phyloP scores from a whole-genome alignment of 92 coral and sea anemone species.

The Porites cylindrica region DNA sequence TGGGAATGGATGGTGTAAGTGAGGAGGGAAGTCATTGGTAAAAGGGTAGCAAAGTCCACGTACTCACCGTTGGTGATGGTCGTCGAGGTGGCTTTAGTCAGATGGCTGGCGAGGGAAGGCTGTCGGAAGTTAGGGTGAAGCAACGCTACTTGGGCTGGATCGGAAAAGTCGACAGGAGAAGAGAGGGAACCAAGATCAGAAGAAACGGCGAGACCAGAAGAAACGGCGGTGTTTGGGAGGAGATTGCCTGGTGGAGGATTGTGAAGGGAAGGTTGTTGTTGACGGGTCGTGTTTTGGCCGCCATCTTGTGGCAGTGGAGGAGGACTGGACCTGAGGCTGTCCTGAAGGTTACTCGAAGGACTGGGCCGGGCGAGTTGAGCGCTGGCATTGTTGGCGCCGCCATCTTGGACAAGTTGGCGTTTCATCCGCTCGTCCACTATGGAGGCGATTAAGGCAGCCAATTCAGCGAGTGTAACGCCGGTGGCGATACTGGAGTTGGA shows the following conservation, averaged over 20 bases:
- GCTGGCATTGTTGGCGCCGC: neutral
- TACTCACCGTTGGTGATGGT: slow-evolving; percentile 7
- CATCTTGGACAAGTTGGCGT: neutral
- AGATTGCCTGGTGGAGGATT: no score
- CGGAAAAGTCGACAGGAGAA: no score
- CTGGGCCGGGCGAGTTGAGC: neutral
- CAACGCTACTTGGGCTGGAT: neutral
- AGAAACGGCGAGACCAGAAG: neutral
- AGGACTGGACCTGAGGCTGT: neutral
- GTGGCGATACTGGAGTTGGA: neutral
- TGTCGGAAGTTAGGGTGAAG: neutral
- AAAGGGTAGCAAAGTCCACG: slow-evolving; percentile 7
- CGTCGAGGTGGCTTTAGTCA: neutral
- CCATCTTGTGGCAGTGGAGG: neutral
- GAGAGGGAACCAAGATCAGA: neutral
- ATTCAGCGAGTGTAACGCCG: neutral
- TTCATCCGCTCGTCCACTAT: no score
- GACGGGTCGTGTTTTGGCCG: neutral
- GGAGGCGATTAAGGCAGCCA: no score
- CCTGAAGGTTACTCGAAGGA: neutral
- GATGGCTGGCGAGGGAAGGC: neutral
- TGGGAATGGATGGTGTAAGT: neutral
- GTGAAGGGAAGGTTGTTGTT: no score
- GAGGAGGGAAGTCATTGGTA: neutral
- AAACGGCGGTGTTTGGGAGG: neutral